Base-by-base conservation (phyloP, 2,888 invertebrate genomes). In the Acronicta leporina region DNA sequence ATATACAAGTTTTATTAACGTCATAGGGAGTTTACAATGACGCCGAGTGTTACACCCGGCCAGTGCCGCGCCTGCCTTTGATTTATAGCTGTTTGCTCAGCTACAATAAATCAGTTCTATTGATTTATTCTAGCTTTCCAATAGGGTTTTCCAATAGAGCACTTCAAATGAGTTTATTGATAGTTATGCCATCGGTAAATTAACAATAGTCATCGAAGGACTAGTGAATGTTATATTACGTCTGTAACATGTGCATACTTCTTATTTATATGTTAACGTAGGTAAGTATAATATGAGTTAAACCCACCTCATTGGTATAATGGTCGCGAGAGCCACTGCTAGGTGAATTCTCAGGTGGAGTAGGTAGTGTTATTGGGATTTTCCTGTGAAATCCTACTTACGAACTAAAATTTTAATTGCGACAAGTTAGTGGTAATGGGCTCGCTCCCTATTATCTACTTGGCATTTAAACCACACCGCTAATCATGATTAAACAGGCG, bases 81-180 rank as follows among this genome's bases (percentile, higher is more conserved):
- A 92, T 91, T 91, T 91, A 92, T 92, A 79, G 83, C 81, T 89
- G 85, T 91, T 91, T 90, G 84, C 75, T 74, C 76, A 67, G 75
- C 75, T 68, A 80, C 87, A 84, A 92, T 91, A 90, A 90, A 92
- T 90, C 88, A 88, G 80, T 80, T 83, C 70, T 85, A 88, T 90
- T 92, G 89, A 88, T 88, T 90, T 84, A 86, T 86, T 82, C 79
- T 78, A 77, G 73, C 70, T 73, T 77, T 75, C 68, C 69, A 60
- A 75, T 75, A 41, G 64, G 20, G 73, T 69, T 73, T 77, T 75
- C 68, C 69, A 60, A 75, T 75, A 41, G 64, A 63, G 63, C 65
- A 75, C 56, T 72, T 63, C 70, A 68, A 75, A 79, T 70, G 66
- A 74, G 58, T 80, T 79, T 75, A 75, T 66, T 80, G 63, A 45